Percentiles rank a stretch among this genome's conserved stretches.
These are phyloP conservation scores for Aythya fuligula DNA, from an alignment of 2,797 vertebrate genomes.

Conservation along the genomic window DNA sequence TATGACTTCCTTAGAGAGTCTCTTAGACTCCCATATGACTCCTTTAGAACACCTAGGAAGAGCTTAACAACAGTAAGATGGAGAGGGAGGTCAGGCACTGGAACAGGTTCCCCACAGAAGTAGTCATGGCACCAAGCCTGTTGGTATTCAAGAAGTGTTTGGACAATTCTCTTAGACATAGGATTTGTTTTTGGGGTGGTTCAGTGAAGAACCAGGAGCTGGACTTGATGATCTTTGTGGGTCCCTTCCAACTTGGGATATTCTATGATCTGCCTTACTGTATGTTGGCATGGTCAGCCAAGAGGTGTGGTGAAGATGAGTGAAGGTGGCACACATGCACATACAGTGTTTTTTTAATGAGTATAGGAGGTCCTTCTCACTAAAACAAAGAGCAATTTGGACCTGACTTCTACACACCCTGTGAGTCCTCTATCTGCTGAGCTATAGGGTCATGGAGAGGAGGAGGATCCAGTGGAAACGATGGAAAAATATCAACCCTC, in stretches of 20 bases:
- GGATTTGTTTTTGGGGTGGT: too few relatives aligned
- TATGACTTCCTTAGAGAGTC: background rate
- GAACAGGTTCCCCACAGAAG: too few relatives aligned
- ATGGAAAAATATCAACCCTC: background rate
- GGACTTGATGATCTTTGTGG: too few relatives aligned
- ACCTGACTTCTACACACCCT: background rate
- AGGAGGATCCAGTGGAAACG: background rate
- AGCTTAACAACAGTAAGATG: background rate
- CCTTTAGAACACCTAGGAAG: background rate
- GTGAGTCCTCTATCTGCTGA: background rate
- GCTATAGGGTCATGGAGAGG: background rate
- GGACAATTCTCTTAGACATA: too few relatives aligned
- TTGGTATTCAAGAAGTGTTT: too few relatives aligned
- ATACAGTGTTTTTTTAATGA: fast-evolving
- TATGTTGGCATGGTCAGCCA: background rate
- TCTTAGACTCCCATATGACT: background rate
- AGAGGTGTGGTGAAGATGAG: background rate
- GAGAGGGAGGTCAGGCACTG: background rate
- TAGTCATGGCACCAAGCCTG: too few relatives aligned
- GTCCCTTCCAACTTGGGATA: too few relatives aligned
- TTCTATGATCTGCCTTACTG: background rate
- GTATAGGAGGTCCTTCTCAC: background rate
- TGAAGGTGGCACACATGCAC: background rate
- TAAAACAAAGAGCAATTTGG: background rate
- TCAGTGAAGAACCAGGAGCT: too few relatives aligned